Conservation (phyloP, 2,113 vertebrate species). For the Gavialis gangeticus region DNA sequence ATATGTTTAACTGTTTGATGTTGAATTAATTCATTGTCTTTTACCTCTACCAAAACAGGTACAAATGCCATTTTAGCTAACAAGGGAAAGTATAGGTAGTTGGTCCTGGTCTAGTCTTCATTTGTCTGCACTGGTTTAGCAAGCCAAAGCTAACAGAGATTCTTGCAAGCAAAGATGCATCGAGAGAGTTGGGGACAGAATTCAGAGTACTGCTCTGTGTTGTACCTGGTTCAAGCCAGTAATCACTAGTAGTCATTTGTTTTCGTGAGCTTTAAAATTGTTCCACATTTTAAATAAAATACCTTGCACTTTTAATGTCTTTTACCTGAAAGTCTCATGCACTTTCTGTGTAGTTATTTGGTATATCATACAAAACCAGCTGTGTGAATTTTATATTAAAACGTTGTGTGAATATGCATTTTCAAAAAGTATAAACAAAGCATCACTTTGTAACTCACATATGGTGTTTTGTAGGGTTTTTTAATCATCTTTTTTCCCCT, state of each 20-base stretch:
- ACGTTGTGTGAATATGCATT: neutral
- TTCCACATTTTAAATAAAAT: neutral
- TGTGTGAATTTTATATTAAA: neutral
- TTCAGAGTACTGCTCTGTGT: neutral
- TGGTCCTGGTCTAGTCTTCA: neutral
- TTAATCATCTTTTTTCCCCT: neutral
- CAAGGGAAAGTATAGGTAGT: neutral
- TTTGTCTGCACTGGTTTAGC: neutral
- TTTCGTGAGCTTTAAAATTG: neutral
- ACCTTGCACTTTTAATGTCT: neutral
- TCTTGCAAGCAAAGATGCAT: neutral
- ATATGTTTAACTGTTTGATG: neutral
- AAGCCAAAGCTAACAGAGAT: neutral
- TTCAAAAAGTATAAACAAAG: neutral
- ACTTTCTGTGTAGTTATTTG: neutral
- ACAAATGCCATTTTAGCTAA: neutral
- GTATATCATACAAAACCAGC: neutral
- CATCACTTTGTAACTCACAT: neutral
- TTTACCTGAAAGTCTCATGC: neutral
- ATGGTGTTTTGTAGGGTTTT: neutral
- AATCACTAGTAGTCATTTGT: neutral
- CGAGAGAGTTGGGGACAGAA: neutral
- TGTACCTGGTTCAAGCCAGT: neutral
- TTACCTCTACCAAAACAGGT: neutral
- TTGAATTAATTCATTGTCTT: neutral